Percentiles rank a stretch among this genome's conserved stretches.
Evolutionary conservation across 2,113 vertebrate species (phyloP).

Genomic region (Lagopus muta): DNA sequence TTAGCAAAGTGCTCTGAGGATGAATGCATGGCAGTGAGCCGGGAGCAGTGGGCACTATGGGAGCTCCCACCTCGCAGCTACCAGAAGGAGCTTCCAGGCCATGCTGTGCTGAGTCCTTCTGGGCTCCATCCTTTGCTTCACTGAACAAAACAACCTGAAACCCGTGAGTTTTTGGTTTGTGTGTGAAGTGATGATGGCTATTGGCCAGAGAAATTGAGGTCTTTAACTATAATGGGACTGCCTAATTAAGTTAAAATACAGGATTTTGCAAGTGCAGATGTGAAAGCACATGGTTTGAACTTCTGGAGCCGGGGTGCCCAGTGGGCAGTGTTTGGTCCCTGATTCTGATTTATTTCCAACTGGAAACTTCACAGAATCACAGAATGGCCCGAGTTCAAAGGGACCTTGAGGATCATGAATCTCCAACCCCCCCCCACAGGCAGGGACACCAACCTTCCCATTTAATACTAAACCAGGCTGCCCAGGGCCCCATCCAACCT

Average conservation of each 20-base stretch:
- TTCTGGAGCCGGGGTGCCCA: background rate
- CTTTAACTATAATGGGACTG: background rate
- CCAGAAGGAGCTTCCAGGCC: background rate
- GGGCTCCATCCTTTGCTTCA: background rate
- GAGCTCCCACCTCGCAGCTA: background rate
- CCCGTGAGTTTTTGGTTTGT: background rate
- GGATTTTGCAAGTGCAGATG: background rate
- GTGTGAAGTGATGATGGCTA: background rate
- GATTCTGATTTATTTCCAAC: background rate
- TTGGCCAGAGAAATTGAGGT: background rate
- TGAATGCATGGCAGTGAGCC: background rate
- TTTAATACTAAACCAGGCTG: too few relatives aligned
- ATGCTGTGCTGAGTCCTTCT: background rate
- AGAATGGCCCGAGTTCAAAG: too few relatives aligned
- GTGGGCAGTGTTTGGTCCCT: background rate
- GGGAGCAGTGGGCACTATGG: background rate
- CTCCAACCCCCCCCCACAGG: too few relatives aligned
- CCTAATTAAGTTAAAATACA: background rate
- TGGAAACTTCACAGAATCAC: background rate
- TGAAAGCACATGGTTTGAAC: background rate
- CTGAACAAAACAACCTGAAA: background rate
- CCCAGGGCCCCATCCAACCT: too few relatives aligned
- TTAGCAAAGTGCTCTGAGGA: background rate
- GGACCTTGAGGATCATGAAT: too few relatives aligned
- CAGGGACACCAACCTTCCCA: too few relatives aligned